phyloP scores from a whole-genome alignment of 30 jellyfish, hydroid and myxozoan species.

The Aurelia aurita complex sp. Pacific region DNA sequence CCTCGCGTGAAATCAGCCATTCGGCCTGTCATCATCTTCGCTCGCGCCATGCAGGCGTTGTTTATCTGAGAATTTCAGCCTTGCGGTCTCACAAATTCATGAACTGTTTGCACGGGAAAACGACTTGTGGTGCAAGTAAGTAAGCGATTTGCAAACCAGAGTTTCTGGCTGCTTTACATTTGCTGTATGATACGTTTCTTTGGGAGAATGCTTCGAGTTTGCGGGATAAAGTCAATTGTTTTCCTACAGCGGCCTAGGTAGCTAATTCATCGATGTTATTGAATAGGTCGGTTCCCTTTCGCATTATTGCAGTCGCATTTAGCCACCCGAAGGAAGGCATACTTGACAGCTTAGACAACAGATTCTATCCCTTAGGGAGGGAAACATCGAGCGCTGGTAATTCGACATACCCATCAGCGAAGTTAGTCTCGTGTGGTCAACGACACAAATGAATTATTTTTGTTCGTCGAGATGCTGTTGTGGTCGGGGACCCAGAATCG shows the following conservation, averaged over 20 bases:
- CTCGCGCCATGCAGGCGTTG: conserved; percentile 79
- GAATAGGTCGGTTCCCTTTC: conserved; percentile 39
- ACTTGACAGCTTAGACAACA: conserved; percentile 1
- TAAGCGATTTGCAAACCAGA: conserved; percentile 4
- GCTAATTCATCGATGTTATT: conserved; percentile 47
- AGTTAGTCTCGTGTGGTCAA: too few relatives aligned
- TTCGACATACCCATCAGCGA: too few relatives aligned
- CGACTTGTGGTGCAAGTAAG: conserved; percentile 36
- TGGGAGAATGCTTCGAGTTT: conserved; percentile 51
- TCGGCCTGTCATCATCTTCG: conserved; percentile 44
- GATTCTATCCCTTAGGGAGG: background rate
- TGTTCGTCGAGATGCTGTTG: conserved; percentile 2
- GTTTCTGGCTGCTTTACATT: conserved; percentile 10
- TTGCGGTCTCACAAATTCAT: conserved; percentile 42
- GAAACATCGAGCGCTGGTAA: too few relatives aligned
- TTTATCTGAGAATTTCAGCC: conserved; percentile 54
- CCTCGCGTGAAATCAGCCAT: conserved; percentile 58
- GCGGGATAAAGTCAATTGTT: conserved; percentile 59
- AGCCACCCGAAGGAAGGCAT: conserved; percentile 38
- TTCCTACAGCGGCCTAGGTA: conserved; percentile 52
- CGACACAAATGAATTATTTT: too few relatives aligned
- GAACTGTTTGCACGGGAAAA: conserved; percentile 12
- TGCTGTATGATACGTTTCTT: conserved; percentile 3
- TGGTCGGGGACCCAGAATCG: conserved; percentile 12
- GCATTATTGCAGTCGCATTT: conserved; percentile 44